phyloP scores from a whole-genome alignment of 1,140 invertebrate species.

The Ceratitis capitata region DNA sequence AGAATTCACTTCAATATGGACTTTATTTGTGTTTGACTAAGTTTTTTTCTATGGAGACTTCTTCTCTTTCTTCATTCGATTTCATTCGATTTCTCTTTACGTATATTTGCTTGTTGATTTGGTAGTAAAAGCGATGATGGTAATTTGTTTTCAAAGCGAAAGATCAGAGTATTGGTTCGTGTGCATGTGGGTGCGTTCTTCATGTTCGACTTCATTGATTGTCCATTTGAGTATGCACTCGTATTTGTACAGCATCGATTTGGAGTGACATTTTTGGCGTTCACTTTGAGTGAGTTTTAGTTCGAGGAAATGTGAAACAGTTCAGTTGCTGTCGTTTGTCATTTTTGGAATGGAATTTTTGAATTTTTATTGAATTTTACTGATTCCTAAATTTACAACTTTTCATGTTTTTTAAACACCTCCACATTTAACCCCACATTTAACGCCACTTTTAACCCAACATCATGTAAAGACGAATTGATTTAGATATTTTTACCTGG shows the following conservation, averaged over 20 bases:
- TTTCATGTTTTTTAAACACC: too few species aligned
- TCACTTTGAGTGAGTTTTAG: background rate
- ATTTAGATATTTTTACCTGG: too few species aligned
- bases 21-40: background rate
- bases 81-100: background rate
- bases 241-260: background rate
- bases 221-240: background rate
- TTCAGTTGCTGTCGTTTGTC: too few species aligned
- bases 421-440: too few species aligned
- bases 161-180: too few species aligned
- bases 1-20: background rate
- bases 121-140: background rate
- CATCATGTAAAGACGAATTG: too few species aligned
- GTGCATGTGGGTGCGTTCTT: background rate
- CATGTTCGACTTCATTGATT: background rate
- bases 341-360: too few species aligned
- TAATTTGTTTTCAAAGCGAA: background rate
- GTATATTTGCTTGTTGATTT: background rate
- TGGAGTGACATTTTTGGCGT: background rate
- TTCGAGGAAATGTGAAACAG: too few species aligned
- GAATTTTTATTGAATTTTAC: too few species aligned
- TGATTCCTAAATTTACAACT: too few species aligned
- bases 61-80: background rate
- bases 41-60: background rate
- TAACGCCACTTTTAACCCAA: too few species aligned